Conservation (phyloP, 2,797 vertebrate genomes). For the Corythornis leucogaster region DNA sequence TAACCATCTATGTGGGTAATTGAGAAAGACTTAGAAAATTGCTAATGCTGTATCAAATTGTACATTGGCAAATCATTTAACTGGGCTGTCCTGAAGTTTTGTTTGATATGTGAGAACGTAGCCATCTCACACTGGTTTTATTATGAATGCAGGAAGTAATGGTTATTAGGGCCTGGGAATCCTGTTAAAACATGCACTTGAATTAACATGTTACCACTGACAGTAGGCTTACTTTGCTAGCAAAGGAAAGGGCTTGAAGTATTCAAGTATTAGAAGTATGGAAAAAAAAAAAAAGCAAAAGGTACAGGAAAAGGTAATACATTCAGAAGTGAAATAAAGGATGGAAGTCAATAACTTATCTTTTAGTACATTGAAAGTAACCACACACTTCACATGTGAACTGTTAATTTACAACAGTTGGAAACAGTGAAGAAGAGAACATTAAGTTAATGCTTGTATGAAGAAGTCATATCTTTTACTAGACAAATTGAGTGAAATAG, state of each 20-base stretch:
- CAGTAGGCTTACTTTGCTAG: neutral
- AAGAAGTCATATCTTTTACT: neutral
- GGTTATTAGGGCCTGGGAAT: constrained; percentile 46
- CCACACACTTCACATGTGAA: neutral
- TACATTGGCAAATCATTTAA: constrained; percentile 42
- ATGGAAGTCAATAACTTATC: neutral
- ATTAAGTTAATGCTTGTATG: neutral
- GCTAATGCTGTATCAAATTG: constrained; percentile 4
- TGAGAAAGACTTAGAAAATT: constrained; percentile 15
- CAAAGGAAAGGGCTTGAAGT: neutral
- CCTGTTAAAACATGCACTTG: constrained; percentile 16
- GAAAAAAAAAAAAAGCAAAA: neutral
- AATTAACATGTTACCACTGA: constrained; percentile 46
- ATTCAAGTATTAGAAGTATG: neutral
- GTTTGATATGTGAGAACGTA: constrained; percentile 64
- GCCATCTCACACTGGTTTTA: constrained; percentile 34
- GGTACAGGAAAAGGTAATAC: neutral
- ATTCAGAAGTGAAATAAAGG: neutral
- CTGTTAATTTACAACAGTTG: neutral
- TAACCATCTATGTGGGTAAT: neutral
- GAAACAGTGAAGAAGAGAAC: neutral
- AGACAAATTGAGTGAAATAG: constrained; percentile 24
- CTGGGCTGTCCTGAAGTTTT: constrained; percentile 23
- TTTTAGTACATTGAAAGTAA: neutral
- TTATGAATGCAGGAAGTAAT: constrained; percentile 60